Evolutionary conservation across 2,797 vertebrate species (phyloP).

Genomic region (Tenualosa ilisha): DNA sequence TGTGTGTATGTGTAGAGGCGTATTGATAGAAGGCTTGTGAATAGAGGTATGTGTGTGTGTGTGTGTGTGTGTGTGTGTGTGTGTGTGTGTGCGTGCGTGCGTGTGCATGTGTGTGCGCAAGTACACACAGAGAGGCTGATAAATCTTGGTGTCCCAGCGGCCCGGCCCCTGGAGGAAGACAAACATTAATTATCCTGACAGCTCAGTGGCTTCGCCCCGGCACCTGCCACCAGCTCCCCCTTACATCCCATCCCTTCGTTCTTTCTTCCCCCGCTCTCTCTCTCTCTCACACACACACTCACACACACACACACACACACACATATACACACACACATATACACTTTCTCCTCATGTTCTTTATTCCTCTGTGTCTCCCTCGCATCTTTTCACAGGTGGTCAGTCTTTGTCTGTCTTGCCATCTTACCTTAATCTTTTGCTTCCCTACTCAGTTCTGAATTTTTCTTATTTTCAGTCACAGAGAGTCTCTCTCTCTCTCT

Average conservation of each 20-base stretch:
- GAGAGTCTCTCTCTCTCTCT: neutral
- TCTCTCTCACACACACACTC: neutral
- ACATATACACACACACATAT: too few species aligned
- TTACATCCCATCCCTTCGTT: neutral
- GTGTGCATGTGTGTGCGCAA: neutral
- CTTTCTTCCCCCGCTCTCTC: neutral
- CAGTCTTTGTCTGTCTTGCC: neutral
- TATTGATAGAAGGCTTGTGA: neutral
- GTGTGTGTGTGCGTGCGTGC: constrained; percentile 1
- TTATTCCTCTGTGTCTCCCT: neutral
- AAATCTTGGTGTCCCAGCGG: neutral
- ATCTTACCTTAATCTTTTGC: neutral
- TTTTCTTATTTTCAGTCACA: neutral
- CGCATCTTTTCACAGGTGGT: neutral
- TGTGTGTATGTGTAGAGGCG: neutral
- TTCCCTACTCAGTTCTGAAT: neutral
- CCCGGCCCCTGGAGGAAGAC: neutral
- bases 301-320: too few species aligned
- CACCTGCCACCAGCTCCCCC: neutral
- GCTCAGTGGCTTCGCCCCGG: neutral
- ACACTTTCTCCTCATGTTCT: too few species aligned
- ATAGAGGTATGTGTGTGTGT: neutral
- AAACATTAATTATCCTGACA: constrained; percentile 20
- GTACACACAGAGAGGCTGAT: neutral
- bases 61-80: constrained; percentile 10